Evolutionary conservation across 2,113 vertebrate genomes (phyloP).

Genomic region (Crocuta crocuta): DNA sequence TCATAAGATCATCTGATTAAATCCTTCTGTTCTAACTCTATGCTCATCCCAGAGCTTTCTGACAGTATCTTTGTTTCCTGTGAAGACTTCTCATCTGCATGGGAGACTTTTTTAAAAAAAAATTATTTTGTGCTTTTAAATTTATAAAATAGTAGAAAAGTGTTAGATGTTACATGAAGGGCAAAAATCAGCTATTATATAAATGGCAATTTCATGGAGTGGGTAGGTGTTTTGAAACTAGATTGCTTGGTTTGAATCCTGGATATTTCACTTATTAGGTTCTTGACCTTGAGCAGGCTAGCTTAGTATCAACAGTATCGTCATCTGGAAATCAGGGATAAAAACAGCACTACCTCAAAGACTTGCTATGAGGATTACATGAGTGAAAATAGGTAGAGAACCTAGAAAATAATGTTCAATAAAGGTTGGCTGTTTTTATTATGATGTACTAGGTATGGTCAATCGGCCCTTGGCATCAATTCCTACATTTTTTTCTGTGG

Average conservation of each 20-base stretch:
- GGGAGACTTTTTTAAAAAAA: background rate
- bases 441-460: background rate
- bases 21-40: background rate
- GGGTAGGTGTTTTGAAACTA: background rate
- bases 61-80: background rate
- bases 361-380: background rate
- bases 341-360: background rate
- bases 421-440: background rate
- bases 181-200: background rate
- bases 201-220: background rate
- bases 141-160: background rate
- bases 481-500: background rate
- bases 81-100: background rate
- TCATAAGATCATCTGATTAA: constrained; percentile 7
- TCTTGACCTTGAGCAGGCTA: background rate
- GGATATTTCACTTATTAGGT: background rate
- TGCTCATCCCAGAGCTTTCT: background rate
- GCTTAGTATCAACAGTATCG: background rate
- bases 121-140: constrained; percentile 35
- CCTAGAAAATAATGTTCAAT: background rate
- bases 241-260: background rate
- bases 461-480: background rate
- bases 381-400: background rate
- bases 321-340: background rate
- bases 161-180: constrained; percentile 25